Percentiles rank a stretch among this genome's conserved stretches.
Evolutionary conservation across 2,113 vertebrate species (phyloP).

Genomic region (Brienomyrus brachyistius): DNA sequence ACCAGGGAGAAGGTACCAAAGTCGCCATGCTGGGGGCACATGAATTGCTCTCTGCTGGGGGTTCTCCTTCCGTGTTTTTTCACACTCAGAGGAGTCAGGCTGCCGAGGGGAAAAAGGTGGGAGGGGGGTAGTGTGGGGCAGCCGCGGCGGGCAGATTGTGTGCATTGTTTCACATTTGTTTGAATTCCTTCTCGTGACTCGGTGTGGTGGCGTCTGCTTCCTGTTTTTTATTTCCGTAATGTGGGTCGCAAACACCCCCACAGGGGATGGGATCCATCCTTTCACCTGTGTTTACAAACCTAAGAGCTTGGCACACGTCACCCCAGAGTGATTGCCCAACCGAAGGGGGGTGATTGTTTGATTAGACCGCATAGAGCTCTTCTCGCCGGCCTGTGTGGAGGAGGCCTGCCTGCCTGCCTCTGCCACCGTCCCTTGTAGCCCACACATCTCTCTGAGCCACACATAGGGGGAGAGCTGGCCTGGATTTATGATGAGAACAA

Average conservation of each 20-base stretch:
- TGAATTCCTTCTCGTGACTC: not conserved
- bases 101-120: not conserved
- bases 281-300: not conserved
- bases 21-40: constrained; percentile 11
- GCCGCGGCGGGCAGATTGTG: not conserved
- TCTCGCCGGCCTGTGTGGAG: constrained; percentile 41
- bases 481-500: not conserved
- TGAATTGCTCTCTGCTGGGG: not conserved
- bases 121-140: not conserved
- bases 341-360: constrained; percentile 48
- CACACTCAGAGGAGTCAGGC: not conserved
- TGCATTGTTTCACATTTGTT: not conserved
- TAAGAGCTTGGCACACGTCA: constrained; percentile 20
- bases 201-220: not conserved
- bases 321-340: constrained; percentile 50
- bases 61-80: not conserved
- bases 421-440: constrained; percentile 14
- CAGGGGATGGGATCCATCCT: not conserved
- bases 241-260: not conserved
- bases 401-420: constrained; percentile 57
- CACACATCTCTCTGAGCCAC: constrained; percentile 25
- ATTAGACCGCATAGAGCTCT: constrained; percentile 62
- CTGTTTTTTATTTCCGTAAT: not conserved
- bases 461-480: not conserved
- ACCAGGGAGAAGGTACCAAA: constrained; percentile 19